Conservation (phyloP, 2,797 vertebrate species). For the Epinephelus awoara region DNA sequence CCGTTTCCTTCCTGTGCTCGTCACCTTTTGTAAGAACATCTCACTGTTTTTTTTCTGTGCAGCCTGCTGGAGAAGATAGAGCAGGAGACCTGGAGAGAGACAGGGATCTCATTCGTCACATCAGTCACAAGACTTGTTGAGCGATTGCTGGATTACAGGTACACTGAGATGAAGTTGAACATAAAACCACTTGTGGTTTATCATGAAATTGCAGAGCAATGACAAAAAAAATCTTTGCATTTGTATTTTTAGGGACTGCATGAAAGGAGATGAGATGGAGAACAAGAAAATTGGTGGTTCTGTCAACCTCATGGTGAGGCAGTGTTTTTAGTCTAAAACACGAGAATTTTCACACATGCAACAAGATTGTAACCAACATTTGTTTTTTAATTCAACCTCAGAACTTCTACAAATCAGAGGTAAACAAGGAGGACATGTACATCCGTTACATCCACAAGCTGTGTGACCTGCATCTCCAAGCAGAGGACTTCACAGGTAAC, state of each 20-base stretch:
- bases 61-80: slow-evolving; percentile 99
- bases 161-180: slow-evolving; percentile 17
- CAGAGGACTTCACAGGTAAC: slow-evolving; percentile 98
- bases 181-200: neutral
- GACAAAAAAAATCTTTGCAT: neutral
- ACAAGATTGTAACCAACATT: neutral
- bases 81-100: slow-evolving; percentile 99
- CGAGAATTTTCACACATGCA: neutral
- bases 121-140: slow-evolving; percentile 98
- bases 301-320: slow-evolving; percentile 96
- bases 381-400: slow-evolving; percentile 66
- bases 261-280: slow-evolving; percentile 99
- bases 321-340: neutral
- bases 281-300: slow-evolving; percentile 99
- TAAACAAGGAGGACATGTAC: slow-evolving; percentile 99
- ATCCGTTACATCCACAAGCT: slow-evolving; percentile 99
- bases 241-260: slow-evolving; percentile 91
- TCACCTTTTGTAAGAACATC: slow-evolving; percentile 13
- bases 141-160: slow-evolving; percentile 98
- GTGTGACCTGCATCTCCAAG: slow-evolving; percentile 98
- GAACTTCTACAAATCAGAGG: slow-evolving; percentile 99
- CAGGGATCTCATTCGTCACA: slow-evolving; percentile 96
- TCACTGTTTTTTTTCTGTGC: slow-evolving; percentile 42
- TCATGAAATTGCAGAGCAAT: slow-evolving; percentile 2
- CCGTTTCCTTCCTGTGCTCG: neutral